phyloP scores from a whole-genome alignment of 2,113 vertebrate genomes.

The Empidonax alnorum region DNA sequence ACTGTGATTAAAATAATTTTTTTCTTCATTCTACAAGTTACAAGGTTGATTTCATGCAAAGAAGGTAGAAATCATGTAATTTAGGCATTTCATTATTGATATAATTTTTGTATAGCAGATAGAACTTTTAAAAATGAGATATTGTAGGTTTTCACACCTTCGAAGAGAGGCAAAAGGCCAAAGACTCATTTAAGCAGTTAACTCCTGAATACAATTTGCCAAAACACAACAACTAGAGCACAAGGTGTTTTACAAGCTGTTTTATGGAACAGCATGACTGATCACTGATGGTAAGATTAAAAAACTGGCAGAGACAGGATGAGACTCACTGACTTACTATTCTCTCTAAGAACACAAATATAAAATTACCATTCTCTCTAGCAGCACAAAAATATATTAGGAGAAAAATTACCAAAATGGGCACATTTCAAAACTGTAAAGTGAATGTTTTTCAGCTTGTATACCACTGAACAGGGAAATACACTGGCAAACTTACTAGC shows the following conservation, averaged over 20 bases:
- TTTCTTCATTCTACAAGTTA: neutral
- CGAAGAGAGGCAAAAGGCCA: neutral
- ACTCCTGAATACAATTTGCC: neutral
- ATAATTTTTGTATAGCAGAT: neutral
- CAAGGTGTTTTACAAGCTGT: neutral
- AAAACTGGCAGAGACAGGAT: neutral
- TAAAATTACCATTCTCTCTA: neutral
- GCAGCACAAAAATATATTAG: neutral
- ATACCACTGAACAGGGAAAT: neutral
- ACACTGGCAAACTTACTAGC: neutral
- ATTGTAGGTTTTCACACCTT: neutral
- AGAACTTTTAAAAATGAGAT: neutral
- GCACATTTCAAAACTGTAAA: neutral
- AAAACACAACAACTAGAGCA: neutral
- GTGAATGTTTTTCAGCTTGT: neutral
- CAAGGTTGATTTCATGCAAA: neutral
- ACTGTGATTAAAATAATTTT: neutral
- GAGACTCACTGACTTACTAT: neutral
- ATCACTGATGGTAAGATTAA: neutral
- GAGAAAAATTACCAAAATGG: neutral
- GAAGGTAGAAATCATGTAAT: neutral
- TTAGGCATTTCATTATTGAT: neutral
- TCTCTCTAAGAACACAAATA: neutral
- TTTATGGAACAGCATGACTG: neutral
- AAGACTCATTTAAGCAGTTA: neutral